Percentiles rank a stretch among this genome's conserved stretches.
phyloP scores from a whole-genome alignment of 1,140 invertebrate genomes.

The Saccostrea glomerata region DNA sequence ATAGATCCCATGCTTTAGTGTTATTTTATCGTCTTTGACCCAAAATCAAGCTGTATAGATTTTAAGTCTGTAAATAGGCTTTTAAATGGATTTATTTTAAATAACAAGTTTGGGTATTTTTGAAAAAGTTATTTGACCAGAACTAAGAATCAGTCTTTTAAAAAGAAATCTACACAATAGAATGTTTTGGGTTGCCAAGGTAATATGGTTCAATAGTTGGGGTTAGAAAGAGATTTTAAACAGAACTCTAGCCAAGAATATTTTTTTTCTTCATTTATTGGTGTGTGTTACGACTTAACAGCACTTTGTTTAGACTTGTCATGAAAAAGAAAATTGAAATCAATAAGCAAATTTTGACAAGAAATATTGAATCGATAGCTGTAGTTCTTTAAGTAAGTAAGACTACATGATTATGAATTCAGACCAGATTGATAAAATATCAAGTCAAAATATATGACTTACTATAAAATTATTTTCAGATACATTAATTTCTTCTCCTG shows the following conservation, averaged over 20 bases:
- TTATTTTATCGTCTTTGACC: constrained; percentile 46
- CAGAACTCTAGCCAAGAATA: neutral
- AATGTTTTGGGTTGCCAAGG: constrained; percentile 46
- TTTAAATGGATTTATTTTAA: constrained; percentile 45
- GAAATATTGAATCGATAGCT: constrained; percentile 21
- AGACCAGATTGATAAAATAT: neutral
- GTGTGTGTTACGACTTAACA: constrained; percentile 5
- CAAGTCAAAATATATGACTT: neutral
- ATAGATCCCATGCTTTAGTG: constrained; percentile 14
- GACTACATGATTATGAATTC: neutral
- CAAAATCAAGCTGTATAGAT: constrained; percentile 41
- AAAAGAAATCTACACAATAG: constrained; percentile 34
- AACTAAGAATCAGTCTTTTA: constrained; percentile 47
- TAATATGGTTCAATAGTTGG: constrained; percentile 38
- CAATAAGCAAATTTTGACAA: constrained; percentile 34
- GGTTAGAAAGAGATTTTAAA: constrained; percentile 33
- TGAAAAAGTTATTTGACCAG: constrained; percentile 52
- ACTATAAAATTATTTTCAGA: neutral
- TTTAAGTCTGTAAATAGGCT: constrained; percentile 40
- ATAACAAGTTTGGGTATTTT: constrained; percentile 48
- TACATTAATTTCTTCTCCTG: too few species aligned
- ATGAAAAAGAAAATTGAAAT: constrained; percentile 22
- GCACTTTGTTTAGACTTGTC: constrained; percentile 29
- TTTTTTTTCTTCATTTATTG: constrained; percentile 31
- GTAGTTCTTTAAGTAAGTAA: neutral